Conservation (phyloP, 1,140 invertebrate genomes). For the Homarus americanus region DNA sequence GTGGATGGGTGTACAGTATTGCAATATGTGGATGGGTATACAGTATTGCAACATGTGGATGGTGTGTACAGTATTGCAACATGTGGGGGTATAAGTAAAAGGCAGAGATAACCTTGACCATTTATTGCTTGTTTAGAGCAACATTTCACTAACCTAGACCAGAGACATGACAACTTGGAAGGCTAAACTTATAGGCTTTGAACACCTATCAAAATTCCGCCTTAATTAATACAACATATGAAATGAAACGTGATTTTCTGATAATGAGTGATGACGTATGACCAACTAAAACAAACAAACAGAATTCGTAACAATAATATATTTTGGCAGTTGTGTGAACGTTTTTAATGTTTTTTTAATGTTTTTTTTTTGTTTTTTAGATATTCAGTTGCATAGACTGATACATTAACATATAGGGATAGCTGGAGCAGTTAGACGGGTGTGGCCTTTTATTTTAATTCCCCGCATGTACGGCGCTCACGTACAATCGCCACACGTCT, state of each 20-base stretch:
- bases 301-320: conserved; percentile 65
- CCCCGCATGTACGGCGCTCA: not conserved
- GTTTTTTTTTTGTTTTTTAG: conserved; percentile 41
- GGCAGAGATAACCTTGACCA: conserved; percentile 57
- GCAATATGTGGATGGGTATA: too few species aligned
- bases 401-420: conserved; percentile 53
- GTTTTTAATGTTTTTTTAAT: not conserved
- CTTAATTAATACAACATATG: conserved; percentile 59
- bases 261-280: conserved; percentile 63
- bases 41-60: too few species aligned
- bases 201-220: conserved; percentile 59
- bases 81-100: too few species aligned
- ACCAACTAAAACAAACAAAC: conserved; percentile 61
- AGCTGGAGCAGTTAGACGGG: conserved; percentile 41
- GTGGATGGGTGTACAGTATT: too few species aligned
- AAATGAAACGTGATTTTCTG: conserved; percentile 60
- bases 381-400: conserved; percentile 70
- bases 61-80: too few species aligned
- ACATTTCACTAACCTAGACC: conserved; percentile 71
- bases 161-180: conserved; percentile 71
- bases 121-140: conserved; percentile 72
- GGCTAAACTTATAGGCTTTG: conserved; percentile 57
- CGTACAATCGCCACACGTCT: conserved; percentile 13
- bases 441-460: conserved; percentile 4
- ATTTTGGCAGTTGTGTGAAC: conserved; percentile 62